Conservation (phyloP, 2,113 vertebrate species). For the Rafetus swinhoei region DNA sequence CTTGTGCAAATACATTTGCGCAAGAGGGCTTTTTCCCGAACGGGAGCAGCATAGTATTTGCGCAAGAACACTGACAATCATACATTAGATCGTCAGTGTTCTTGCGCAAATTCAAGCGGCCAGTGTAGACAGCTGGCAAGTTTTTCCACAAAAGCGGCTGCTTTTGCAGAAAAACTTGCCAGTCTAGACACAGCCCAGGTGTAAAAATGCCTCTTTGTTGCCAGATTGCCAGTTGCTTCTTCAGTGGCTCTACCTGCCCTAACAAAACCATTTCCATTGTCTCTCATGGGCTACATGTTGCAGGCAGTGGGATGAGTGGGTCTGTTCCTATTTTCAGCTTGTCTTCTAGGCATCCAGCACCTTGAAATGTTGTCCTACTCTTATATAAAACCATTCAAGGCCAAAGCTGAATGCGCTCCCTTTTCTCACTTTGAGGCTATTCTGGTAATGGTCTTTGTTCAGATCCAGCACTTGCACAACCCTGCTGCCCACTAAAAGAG, state of each 20-base stretch:
- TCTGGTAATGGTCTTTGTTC: neutral
- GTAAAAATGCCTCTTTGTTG: neutral
- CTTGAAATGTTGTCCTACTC: neutral
- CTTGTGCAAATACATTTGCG: no score
- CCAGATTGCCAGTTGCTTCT: neutral
- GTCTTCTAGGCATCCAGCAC: neutral
- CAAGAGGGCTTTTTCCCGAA: no score
- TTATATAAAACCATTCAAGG: neutral
- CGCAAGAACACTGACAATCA: no score
- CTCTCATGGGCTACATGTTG: neutral
- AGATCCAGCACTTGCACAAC: neutral
- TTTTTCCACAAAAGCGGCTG: no score
- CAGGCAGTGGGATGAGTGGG: no score
- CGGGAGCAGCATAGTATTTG: no score
- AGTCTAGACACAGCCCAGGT: no score
- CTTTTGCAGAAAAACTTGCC: no score
- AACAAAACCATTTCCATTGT: neutral
- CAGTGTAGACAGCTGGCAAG: no score
- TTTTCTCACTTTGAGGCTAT: neutral
- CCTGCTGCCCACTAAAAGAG: neutral
- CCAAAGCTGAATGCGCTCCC: neutral
- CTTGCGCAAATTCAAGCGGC: no score
- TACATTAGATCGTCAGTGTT: no score
- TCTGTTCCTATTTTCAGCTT: neutral
- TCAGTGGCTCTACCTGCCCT: neutral